Percentiles rank a stretch among this genome's conserved stretches.
These are phyloP conservation scores for Pemphredon lugubris DNA, from an alignment of 2,888 invertebrate species.

Conservation along the genomic window DNA sequence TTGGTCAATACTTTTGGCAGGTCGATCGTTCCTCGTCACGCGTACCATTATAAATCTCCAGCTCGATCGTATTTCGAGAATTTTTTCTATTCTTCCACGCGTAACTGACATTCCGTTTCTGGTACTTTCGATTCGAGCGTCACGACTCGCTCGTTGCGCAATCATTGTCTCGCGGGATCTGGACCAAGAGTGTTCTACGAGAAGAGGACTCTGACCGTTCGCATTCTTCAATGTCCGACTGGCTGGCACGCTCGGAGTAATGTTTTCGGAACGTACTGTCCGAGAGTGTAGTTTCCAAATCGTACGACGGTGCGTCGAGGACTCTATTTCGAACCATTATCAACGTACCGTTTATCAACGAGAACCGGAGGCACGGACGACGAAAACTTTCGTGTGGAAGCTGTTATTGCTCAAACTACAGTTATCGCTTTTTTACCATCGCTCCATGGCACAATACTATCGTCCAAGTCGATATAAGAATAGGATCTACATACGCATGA, in stretches of 20 bases:
- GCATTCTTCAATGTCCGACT: slow-evolving; percentile 49
- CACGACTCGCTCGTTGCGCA: slow-evolving; percentile 33
- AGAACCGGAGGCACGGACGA: not conserved
- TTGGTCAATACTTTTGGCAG: no score
- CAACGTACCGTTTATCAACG: not conserved
- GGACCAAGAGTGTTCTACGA: slow-evolving; percentile 22
- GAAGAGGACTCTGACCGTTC: slow-evolving; percentile 43
- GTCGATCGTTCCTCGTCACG: no score
- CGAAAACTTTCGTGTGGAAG: slow-evolving; percentile 32
- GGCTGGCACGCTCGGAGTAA: slow-evolving; percentile 38
- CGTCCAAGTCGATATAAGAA: no score
- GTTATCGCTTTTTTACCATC: slow-evolving; percentile 2
- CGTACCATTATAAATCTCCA: no score
- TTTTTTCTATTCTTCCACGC: not conserved
- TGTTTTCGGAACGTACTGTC: not conserved
- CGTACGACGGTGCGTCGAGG: not conserved
- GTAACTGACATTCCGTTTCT: not conserved
- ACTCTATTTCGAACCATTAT: slow-evolving; percentile 7
- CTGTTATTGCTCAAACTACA: slow-evolving; percentile 16
- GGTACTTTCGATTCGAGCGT: slow-evolving; percentile 13
- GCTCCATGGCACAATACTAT: no score
- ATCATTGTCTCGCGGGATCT: slow-evolving; percentile 12
- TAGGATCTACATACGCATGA: no score
- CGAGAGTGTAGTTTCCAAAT: not conserved
- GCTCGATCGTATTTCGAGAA: no score